Conservation (phyloP, 35 echinoderm and acorn worm genomes). For the Amphiura filiformis region DNA sequence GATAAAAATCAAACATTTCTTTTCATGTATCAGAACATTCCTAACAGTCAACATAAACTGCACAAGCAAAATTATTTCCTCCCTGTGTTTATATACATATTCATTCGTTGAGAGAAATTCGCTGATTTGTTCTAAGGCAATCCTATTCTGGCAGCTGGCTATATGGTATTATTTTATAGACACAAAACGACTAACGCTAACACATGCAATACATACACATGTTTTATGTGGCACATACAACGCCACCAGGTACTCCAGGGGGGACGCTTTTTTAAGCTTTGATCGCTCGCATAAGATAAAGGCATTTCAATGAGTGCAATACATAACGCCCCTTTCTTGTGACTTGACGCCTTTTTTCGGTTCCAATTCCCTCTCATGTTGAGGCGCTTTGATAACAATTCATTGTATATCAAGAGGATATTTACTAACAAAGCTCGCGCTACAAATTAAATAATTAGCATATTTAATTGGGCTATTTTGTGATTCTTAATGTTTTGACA, state of each 20-base stretch:
- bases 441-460: slow-evolving; percentile 9
- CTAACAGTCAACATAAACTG: too few relatives aligned
- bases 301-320: not conserved
- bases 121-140: not conserved
- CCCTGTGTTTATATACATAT: too few relatives aligned
- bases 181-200: not conserved
- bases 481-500: not conserved
- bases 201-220: slow-evolving; percentile 10
- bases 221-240: not conserved
- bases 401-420: not conserved
- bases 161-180: not conserved
- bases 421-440: slow-evolving; percentile 4
- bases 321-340: not conserved
- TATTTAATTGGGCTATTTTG: not conserved
- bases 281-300: not conserved
- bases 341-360: too few relatives aligned
- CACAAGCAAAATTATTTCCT: too few relatives aligned
- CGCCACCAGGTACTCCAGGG: not conserved
- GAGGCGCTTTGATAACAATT: not conserved
- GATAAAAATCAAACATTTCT: too few relatives aligned
- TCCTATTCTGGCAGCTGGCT: not conserved
- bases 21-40: too few relatives aligned
- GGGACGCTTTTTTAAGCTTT: not conserved
- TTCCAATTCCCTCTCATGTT: not conserved
- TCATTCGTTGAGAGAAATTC: not conserved